phyloP scores from a whole-genome alignment of 2,113 vertebrate genomes.

The Neodontobutis hainanensis region DNA sequence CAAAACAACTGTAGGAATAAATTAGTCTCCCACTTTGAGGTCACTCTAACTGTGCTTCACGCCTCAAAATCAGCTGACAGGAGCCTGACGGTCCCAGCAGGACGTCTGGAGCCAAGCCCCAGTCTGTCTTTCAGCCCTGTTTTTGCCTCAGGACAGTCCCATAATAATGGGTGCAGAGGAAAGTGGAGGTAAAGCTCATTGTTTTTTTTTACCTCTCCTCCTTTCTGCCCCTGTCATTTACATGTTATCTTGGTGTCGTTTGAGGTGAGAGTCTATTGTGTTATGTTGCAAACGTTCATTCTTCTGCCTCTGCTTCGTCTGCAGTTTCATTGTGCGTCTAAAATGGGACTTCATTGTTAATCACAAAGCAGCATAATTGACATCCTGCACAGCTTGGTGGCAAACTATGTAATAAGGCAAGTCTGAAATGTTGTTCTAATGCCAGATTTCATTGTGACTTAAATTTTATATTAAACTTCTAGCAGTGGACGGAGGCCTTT shows the following conservation, averaged over 20 bases:
- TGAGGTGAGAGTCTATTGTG: conserved; percentile 25
- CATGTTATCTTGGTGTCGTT: conserved; percentile 15
- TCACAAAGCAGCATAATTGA: not conserved
- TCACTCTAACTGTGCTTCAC: not conserved
- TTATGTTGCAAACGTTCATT: not conserved
- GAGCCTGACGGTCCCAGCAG: conserved; percentile 16
- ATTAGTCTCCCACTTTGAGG: conserved; percentile 2
- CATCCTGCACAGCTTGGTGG: not conserved
- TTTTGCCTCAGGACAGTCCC: not conserved
- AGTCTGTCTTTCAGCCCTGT: conserved; percentile 14
- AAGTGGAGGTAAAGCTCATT: conserved; percentile 33
- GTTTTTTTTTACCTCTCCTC: conserved; percentile 24
- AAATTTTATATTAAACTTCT: too few species aligned
- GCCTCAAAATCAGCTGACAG: conserved; percentile 17
- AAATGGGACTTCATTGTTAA: conserved; percentile 14
- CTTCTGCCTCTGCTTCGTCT: conserved; percentile 7
- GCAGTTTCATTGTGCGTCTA: conserved; percentile 18
- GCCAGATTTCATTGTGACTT: not conserved
- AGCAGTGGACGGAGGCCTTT: too few species aligned
- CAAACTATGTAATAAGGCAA: not conserved
- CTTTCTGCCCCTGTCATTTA: conserved; percentile 26
- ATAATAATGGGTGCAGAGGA: conserved; percentile 39
- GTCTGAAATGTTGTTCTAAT: not conserved
- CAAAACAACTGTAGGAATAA: conserved; percentile 7
- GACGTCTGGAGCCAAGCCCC: conserved; percentile 37